Base-by-base conservation (phyloP, 1,140 invertebrate genomes). In the Drosophila leontia region DNA sequence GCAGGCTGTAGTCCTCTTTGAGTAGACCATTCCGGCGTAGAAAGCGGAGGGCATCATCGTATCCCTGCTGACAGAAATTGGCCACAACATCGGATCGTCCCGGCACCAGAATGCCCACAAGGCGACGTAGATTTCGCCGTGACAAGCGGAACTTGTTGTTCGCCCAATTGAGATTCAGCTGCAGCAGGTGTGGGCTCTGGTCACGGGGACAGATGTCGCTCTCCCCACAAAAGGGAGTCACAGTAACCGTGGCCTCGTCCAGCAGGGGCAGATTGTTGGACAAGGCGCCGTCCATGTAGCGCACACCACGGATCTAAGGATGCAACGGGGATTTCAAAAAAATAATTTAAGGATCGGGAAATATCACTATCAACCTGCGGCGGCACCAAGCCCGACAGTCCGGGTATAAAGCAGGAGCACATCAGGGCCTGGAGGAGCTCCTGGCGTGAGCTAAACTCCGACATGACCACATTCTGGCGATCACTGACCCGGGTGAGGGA, bases 121-220 rank as follows among this genome's bases (percentile, higher is more conserved):
- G 96, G 58, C 99, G 95, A 85, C 98, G 97, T 70, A 99, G 95
- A 93, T 99, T 99, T 90, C 97, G 96, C 59, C 96, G 95, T 3
- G 97, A 97, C 12, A 98, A 93, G 93, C 99, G 98, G 91, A 99
- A 98, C 91, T 97, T 98, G 11, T 98, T 99, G 93, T 99, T 99
- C 3, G 97, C 96, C 74, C 99, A 92, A 92, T 98, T 77, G 7
- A 77, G 26, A 8, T 77, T 98, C 8, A 99, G 95, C 88, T 97
- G 96, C 83, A 97, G 97, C 47, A 97, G 93, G 92, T 97, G 96
- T 8, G 96, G 96, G 59, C 96, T 96, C 56, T 96, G 94, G 93
- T 99, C 99, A 58, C 96, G 94, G 0, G 99, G 99, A 93, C 99
- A 99, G 78, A 99, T 99, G 92, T 99, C 99, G 90, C 96, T 98